Percentiles rank a stretch among this genome's conserved stretches.
Evolutionary conservation across 2,888 invertebrate genomes (phyloP).

Genomic region (Emmelina monodactyla): DNA sequence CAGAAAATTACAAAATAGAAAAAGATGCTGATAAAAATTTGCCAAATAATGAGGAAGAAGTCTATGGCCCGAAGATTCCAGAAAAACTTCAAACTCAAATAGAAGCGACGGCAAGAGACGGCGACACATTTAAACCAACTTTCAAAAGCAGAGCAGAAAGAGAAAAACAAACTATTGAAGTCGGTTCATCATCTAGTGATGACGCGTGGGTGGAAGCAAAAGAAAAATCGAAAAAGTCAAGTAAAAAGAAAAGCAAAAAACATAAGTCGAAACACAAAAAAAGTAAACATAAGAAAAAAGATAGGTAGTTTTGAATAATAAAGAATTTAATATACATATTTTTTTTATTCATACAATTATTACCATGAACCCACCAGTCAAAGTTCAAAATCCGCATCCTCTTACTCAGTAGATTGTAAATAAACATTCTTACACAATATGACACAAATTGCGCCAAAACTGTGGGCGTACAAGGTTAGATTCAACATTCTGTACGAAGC

Average conservation of each 20-base stretch:
- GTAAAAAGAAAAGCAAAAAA: conserved; percentile 57
- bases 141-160: conserved; percentile 23
- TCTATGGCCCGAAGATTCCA: conserved; percentile 69
- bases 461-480: too few species aligned
- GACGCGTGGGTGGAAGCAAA: conserved; percentile 63
- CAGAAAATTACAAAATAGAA: conserved; percentile 13
- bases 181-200: conserved; percentile 38
- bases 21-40: conserved; percentile 8
- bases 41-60: conserved; percentile 23
- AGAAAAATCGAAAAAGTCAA: conserved; percentile 39
- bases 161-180: conserved; percentile 20
- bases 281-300: conserved; percentile 48
- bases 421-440: too few species aligned
- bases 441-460: too few species aligned
- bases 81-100: conserved; percentile 39
- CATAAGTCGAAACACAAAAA: conserved; percentile 49
- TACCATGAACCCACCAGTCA: too few species aligned
- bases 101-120: conserved; percentile 16
- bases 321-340: too few species aligned
- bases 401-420: too few species aligned
- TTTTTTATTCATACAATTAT: too few species aligned
- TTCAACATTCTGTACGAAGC: too few species aligned
- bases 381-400: too few species aligned
- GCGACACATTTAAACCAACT: conserved; percentile 22
- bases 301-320: conserved; percentile 21